phyloP scores from a whole-genome alignment of 2,888 invertebrate species.

The Trisateles emortualis region DNA sequence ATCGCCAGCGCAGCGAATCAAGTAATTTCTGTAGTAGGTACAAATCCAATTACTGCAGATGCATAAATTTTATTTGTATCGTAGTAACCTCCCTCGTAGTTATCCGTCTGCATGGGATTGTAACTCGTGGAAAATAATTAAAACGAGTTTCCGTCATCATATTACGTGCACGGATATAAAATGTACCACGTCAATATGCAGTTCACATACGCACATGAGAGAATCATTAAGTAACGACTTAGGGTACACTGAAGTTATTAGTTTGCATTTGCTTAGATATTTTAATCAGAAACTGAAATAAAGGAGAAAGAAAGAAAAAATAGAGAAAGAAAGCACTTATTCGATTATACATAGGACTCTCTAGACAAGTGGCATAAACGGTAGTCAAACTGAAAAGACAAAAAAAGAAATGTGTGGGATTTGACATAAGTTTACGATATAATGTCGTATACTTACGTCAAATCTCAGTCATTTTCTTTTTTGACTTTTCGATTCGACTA shows the following conservation, averaged over 20 bases:
- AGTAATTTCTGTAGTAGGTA: conserved; percentile 44
- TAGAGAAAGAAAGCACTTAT: too few species aligned
- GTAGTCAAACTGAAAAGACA: too few species aligned
- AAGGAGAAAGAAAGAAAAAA: too few species aligned
- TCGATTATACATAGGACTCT: too few species aligned
- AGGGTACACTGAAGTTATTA: background rate
- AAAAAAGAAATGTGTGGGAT: too few species aligned
- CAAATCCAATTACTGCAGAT: conserved; percentile 50
- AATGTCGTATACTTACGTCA: too few species aligned
- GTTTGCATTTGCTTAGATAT: too few species aligned
- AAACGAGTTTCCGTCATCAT: conserved; percentile 19
- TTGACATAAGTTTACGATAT: too few species aligned
- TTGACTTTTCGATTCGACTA: too few species aligned
- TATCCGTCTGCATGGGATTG: conserved; percentile 35
- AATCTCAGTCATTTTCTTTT: too few species aligned
- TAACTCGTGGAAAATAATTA: conserved; percentile 34
- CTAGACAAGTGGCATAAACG: too few species aligned
- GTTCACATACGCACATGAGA: background rate
- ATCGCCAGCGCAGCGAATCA: conserved; percentile 28
- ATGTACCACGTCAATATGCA: conserved; percentile 4
- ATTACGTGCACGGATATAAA: conserved; percentile 2
- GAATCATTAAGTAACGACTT: background rate
- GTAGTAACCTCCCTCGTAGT: conserved; percentile 27
- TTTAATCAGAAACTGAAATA: too few species aligned
- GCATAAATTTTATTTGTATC: conserved; percentile 49